Evolutionary conservation across 2,888 invertebrate genomes (phyloP).

Genomic region (Xanthorhoe spadicearia): DNA sequence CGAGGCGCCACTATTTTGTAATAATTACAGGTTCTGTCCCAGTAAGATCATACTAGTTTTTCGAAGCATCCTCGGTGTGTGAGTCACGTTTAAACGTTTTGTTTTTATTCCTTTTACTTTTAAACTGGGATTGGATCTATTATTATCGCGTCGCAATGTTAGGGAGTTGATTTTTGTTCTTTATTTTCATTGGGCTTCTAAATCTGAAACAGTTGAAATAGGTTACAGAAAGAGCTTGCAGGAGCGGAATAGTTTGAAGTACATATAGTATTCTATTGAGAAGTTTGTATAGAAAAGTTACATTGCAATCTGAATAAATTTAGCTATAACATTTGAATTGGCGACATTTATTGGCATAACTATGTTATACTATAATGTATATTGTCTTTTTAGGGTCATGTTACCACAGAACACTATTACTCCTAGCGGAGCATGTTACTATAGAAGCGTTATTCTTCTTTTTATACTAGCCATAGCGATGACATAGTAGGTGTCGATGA

Average conservation of each 20-base stretch:
- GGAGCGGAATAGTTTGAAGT: not conserved
- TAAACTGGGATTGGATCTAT: conserved; percentile 19
- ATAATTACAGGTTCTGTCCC: conserved; percentile 26
- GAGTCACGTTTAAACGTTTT: conserved; percentile 17
- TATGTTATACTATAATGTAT: too few species aligned
- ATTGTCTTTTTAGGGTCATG: too few species aligned
- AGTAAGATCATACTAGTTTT: conserved; percentile 35
- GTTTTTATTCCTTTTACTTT: conserved; percentile 19
- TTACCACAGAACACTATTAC: too few species aligned
- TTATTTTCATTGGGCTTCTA: conserved; percentile 21
- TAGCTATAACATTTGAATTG: too few species aligned
- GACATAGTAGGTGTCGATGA: too few species aligned
- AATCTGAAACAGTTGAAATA: conserved; percentile 25
- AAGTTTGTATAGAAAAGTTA: too few species aligned
- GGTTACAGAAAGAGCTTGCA: not conserved
- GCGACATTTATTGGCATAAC: too few species aligned
- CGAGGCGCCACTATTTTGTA: conserved; percentile 25
- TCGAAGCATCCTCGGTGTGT: conserved; percentile 20
- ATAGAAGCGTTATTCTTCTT: too few species aligned
- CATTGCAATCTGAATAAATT: too few species aligned
- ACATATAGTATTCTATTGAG: too few species aligned
- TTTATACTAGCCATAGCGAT: too few species aligned
- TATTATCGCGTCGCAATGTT: conserved; percentile 18
- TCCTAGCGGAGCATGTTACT: too few species aligned
- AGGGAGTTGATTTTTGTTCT: conserved; percentile 18